These are phyloP conservation scores for Epistrophe eligans DNA, from an alignment of 2,888 invertebrate genomes.

Conservation along the genomic window DNA sequence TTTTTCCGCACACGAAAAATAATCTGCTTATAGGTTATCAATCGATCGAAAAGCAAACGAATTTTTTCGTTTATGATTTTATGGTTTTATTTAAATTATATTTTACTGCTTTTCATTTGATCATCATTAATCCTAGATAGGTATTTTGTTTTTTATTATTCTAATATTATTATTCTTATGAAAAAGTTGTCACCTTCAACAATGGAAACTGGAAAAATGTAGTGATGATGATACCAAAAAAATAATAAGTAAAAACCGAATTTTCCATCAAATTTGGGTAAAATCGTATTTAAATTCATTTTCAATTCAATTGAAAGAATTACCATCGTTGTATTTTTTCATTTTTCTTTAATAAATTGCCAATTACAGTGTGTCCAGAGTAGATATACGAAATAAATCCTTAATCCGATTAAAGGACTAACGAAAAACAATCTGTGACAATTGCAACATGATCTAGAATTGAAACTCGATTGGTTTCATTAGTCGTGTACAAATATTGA, in stretches of 20 bases:
- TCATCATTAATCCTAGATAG: too few relatives aligned
- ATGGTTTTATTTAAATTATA: too few relatives aligned
- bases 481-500: conserved; percentile 53
- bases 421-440: conserved; percentile 54
- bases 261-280: not conserved
- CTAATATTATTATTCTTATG: too few relatives aligned
- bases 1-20: too few relatives aligned
- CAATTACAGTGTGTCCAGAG: conserved; percentile 10
- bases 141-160: too few relatives aligned
- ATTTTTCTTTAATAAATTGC: not conserved
- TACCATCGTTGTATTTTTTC: not conserved
- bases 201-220: too few relatives aligned
- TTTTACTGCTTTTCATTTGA: too few relatives aligned
- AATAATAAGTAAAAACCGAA: not conserved
- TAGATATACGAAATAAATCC: conserved; percentile 23
- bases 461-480: conserved; percentile 51
- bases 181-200: too few relatives aligned
- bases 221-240: too few relatives aligned
- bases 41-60: too few relatives aligned
- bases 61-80: too few relatives aligned
- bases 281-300: not conserved
- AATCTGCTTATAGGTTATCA: too few relatives aligned
- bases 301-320: not conserved
- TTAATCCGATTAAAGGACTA: conserved; percentile 49
- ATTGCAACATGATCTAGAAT: conserved; percentile 50